These are phyloP conservation scores for Peromyscus eremicus DNA, from an alignment of 2,797 vertebrate species.

Conservation along the genomic window DNA sequence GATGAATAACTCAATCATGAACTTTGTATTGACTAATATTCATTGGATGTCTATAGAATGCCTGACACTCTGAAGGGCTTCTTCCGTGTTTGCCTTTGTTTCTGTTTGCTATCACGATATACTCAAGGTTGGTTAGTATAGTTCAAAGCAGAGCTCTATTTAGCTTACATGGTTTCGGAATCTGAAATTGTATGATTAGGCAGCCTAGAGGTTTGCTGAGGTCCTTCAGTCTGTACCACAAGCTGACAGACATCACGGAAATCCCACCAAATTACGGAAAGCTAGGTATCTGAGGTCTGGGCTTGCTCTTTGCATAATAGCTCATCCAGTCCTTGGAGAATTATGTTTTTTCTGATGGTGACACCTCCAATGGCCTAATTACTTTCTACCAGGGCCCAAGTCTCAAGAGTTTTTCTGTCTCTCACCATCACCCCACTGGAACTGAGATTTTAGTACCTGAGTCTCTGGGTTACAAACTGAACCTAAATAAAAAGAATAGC, in stretches of 20 bases:
- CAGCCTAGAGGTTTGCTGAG: background rate
- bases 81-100: background rate
- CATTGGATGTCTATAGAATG: background rate
- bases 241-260: too few species aligned
- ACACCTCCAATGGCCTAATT: background rate
- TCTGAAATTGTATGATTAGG: background rate
- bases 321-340: background rate
- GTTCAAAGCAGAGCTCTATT: background rate
- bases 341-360: background rate
- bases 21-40: background rate
- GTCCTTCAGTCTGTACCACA: background rate
- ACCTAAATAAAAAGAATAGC: background rate
- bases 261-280: background rate
- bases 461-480: background rate
- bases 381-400: background rate
- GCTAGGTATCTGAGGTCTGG: background rate
- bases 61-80: background rate
- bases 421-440: background rate
- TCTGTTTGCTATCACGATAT: background rate
- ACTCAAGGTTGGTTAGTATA: background rate
- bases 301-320: background rate
- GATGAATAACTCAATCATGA: background rate
- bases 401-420: background rate
- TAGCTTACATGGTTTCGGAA: rapidly evolving
- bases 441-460: background rate